Evolutionary conservation across 2,797 vertebrate species (phyloP), one percentile per base, ranked within the genome.

Genomic region (Tympanoctomys barrerae): DNA sequence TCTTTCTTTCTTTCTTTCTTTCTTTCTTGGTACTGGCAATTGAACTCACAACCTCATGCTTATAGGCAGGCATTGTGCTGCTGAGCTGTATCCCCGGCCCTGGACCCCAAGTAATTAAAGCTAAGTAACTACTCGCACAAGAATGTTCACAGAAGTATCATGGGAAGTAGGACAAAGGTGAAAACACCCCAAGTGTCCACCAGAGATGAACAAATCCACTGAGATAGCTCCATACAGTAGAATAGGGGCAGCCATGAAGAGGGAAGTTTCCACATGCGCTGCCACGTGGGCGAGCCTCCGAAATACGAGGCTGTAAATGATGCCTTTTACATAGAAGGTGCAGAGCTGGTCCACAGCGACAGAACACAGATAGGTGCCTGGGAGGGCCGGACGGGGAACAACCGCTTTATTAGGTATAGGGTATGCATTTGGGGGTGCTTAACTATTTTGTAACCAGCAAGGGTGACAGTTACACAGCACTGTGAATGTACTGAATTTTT

Each of bases 361-460:
- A 59, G 49, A 54, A 59, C 66, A 81, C 42, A 12, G 73, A 31
- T 24, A 2, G 46, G 14, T 57, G 21, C 4, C 36, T 8, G 18
- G 64, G 85, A 21, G 33, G 2, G 16, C 2, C 36, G 31, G 21
- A 4, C 12, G 31, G 16, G 2, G 52, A 49, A 16, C 4, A 36
- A 68, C 12, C 9, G 36, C 14, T 57, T 26, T 6, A 26, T 24
- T 16, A 54, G 36, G 16, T n/a, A 14, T 12, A 26, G 64, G 52
- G 7, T 71, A 19, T 83, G 36, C 59, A n/a, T 92, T 14, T 22
- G 7, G 68, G 42, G 46, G 31, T 39, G 7, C 31, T 39, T n/a
- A 24, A 88, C 68, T 70, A 39, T 46, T 61, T 91, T 75, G 64
- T 78, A 91, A 84, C 8, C 24, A 87, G 24, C 59, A 92, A 22